A percentile compares a stretch with the other conserved stretches of the same genome.
Conservation (phyloP, 2,888 invertebrate genomes). For the Aleiodes alternator region DNA sequence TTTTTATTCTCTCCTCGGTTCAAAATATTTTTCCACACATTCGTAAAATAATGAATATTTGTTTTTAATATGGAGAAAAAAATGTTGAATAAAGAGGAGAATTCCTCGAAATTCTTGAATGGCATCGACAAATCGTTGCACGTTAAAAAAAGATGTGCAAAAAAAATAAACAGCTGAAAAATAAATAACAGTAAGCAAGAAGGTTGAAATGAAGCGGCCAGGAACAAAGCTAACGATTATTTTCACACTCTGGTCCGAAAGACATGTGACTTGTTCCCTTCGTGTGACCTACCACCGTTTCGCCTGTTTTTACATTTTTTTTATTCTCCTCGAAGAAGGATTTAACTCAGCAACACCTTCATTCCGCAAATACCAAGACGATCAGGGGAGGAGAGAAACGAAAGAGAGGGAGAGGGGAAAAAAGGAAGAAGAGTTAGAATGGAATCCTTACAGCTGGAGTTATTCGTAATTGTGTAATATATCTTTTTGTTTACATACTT, state of each 20-base stretch:
- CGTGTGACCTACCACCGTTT: slow-evolving; percentile 60
- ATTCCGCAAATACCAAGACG: slow-evolving; percentile 59
- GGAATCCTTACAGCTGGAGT: slow-evolving; percentile 33
- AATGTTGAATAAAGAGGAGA: not conserved
- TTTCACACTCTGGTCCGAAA: slow-evolving; percentile 61
- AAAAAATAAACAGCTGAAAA: slow-evolving; percentile 21
- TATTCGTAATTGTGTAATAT: slow-evolving; percentile 38
- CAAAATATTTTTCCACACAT: no score
- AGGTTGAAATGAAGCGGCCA: slow-evolving; percentile 54
- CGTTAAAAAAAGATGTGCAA: not conserved
- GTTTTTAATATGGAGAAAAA: not conserved
- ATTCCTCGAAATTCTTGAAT: slow-evolving; percentile 17
- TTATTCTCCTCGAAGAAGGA: slow-evolving; percentile 51
- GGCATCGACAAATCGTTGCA: slow-evolving; percentile 57
- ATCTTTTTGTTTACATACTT: slow-evolving; percentile 35
- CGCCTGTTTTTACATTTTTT: slow-evolving; percentile 52
- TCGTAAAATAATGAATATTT: slow-evolving; percentile 3
- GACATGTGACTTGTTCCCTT: slow-evolving; percentile 40
- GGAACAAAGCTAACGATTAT: slow-evolving; percentile 68
- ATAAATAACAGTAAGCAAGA: slow-evolving; percentile 7
- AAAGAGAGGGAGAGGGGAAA: slow-evolving; percentile 30
- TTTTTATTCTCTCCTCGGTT: no score
- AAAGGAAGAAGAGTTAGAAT: slow-evolving; percentile 43
- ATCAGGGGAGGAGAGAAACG: not conserved
- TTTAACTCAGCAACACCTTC: slow-evolving; percentile 58